phyloP scores from a whole-genome alignment of 2,888 invertebrate genomes.

The Euplexia lucipara region DNA sequence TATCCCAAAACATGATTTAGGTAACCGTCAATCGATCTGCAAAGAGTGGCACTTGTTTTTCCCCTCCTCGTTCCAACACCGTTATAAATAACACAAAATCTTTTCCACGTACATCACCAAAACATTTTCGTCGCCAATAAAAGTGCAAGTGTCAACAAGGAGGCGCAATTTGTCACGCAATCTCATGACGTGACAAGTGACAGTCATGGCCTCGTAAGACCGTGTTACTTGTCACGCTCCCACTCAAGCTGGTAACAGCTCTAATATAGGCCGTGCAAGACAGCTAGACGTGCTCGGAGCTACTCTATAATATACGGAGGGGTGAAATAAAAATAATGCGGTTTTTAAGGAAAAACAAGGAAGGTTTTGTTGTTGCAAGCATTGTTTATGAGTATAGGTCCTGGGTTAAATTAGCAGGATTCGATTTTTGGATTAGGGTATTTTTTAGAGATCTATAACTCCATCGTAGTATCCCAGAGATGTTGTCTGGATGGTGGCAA shows the following conservation, averaged over 20 bases:
- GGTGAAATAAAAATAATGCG: not conserved
- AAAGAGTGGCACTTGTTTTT: not conserved
- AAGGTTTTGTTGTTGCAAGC: no score
- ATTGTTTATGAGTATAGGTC: no score
- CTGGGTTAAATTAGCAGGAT: no score
- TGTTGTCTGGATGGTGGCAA: no score
- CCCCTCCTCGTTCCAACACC: no score
- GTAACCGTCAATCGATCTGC: no score
- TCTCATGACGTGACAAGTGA: constrained; percentile 54
- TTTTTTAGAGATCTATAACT: no score
- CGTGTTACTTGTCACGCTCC: constrained; percentile 48
- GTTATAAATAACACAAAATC: not conserved
- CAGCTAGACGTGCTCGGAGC: constrained; percentile 23
- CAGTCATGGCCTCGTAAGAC: constrained; percentile 43
- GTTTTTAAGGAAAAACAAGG: not conserved
- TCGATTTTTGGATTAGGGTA: no score
- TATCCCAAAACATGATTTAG: no score
- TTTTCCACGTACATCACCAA: constrained; percentile 3
- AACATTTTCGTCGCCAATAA: constrained; percentile 47
- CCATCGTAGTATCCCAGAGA: no score
- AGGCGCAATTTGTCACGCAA: constrained; percentile 65
- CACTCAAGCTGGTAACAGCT: constrained; percentile 28
- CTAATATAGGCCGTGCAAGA: constrained; percentile 40
- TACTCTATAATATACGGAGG: not conserved
- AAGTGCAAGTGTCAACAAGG: constrained; percentile 58